Evolutionary conservation across 2,888 invertebrate genomes (phyloP), one percentile per base, ranked within the genome.

Genomic region (Drosophila prolongata): DNA sequence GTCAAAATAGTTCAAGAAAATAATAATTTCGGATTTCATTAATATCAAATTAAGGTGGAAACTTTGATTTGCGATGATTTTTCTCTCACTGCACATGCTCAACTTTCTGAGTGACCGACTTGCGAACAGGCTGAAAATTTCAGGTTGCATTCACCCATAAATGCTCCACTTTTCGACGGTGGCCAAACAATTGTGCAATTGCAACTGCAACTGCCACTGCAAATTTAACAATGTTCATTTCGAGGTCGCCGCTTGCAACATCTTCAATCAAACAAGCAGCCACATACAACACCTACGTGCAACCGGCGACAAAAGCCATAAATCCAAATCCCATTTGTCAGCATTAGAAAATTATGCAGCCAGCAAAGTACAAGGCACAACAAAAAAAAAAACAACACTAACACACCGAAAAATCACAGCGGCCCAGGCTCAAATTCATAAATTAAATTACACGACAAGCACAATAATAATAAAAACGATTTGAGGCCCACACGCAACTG

Each of bases 401-500:
- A 49, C 53, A 72, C 34, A 59, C 11, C 56, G 47, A 60, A 69
- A 67, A 44, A 61, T 37, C 53, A 61, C 65, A 66, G 64, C 55
- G 49, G 27, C 67, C 65, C 66, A 69, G 55, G 62, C 64, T 64
- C 54, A 75, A 78, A 84, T 87, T 85, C 85, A 87, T 85, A 85
- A 85, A 85, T 85, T 86, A 87, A 87, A 85, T 87, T 87, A 85
- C 85, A 85, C 81, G 85, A 86, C 85, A 85, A 79, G 83, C 85
- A 85, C 83, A 83, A 83, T 83, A 83, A 83, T 87, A 83, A 83
- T 87, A 83, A 83, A 87, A 83, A 87, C 83, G 83, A 83, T 83
- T 83, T 87, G 85, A 74, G 79, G 83, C 83, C 83, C 83, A 83
- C 83, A 83, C 83, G 85, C 83, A 83, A 74, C 53, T 75, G 77